phyloP scores from a whole-genome alignment of 2,888 invertebrate species.

The Chrysomela aeneicollis region DNA sequence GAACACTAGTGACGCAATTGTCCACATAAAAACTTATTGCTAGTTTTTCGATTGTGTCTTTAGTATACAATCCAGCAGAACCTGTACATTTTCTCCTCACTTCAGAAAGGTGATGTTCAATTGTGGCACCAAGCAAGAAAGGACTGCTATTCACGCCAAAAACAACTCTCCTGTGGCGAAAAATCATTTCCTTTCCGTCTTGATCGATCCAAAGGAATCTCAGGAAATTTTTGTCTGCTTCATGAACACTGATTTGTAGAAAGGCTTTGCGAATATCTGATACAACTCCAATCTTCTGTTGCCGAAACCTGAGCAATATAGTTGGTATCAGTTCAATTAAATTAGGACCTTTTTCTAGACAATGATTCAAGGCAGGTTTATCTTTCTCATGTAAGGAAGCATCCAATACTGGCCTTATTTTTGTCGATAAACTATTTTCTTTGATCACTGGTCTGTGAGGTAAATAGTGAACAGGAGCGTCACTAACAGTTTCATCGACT shows the following conservation, averaged over 20 bases:
- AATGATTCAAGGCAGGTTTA: conserved; percentile 43
- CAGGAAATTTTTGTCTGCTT: conserved; percentile 46
- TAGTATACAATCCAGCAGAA: not conserved
- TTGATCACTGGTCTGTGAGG: conserved; percentile 24
- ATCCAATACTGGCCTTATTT: conserved; percentile 45
- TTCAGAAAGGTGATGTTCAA: conserved; percentile 32
- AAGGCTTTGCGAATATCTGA: conserved; percentile 42
- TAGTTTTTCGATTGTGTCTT: conserved; percentile 18
- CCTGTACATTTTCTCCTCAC: too few relatives aligned
- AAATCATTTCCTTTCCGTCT: conserved; percentile 28
- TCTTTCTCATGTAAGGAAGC: conserved; percentile 41
- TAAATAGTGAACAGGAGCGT: conserved; percentile 15
- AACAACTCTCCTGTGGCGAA: conserved; percentile 28
- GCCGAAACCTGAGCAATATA: not conserved
- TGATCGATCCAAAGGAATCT: conserved; percentile 45
- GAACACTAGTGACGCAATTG: conserved; percentile 30
- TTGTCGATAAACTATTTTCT: conserved; percentile 29
- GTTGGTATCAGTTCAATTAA: conserved; percentile 31
- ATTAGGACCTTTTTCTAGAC: conserved; percentile 32
- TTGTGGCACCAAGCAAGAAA: conserved; percentile 34
- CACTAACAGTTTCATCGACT: conserved; percentile 14
- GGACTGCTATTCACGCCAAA: conserved; percentile 33
- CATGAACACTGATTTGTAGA: conserved; percentile 45
- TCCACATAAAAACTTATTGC: conserved; percentile 29
- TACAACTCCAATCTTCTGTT: conserved; percentile 22